Conservation (phyloP, 2,888 invertebrate species). For the Drosophila testacea region DNA sequence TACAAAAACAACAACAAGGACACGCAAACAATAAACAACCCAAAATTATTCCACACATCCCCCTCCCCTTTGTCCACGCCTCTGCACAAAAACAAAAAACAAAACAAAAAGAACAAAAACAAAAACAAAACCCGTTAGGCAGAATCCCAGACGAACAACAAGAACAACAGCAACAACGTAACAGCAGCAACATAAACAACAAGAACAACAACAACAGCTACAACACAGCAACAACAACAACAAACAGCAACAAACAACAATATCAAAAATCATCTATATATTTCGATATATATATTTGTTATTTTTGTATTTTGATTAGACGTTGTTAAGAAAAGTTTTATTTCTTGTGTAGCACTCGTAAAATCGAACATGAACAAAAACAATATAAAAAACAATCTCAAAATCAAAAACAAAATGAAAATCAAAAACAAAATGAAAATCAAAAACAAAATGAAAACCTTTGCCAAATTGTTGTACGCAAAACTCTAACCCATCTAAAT, state of each 20-base stretch:
- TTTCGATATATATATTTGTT: constrained; percentile 14
- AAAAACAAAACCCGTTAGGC: constrained; percentile 19
- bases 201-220: constrained; percentile 8
- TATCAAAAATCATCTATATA: constrained; percentile 33
- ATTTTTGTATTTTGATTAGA: constrained; percentile 31
- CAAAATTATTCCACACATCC: not conserved
- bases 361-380: constrained; percentile 34
- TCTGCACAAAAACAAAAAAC: constrained; percentile 8
- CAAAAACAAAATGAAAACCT: constrained; percentile 32
- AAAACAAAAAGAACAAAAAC: constrained; percentile 12
- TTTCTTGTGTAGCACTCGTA: constrained; percentile 54
- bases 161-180: constrained; percentile 33
- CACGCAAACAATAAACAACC: constrained; percentile 31
- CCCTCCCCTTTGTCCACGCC: not conserved
- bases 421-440: not conserved
- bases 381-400: constrained; percentile 11
- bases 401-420: constrained; percentile 7
- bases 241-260: constrained; percentile 30
- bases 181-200: constrained; percentile 17
- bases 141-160: constrained; percentile 31
- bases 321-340: constrained; percentile 45
- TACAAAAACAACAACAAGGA: constrained; percentile 34
- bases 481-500: constrained; percentile 84
- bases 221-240: constrained; percentile 26
- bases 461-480: constrained; percentile 83